phyloP scores from a whole-genome alignment of 2,888 invertebrate genomes.

The Idaea straminata region DNA sequence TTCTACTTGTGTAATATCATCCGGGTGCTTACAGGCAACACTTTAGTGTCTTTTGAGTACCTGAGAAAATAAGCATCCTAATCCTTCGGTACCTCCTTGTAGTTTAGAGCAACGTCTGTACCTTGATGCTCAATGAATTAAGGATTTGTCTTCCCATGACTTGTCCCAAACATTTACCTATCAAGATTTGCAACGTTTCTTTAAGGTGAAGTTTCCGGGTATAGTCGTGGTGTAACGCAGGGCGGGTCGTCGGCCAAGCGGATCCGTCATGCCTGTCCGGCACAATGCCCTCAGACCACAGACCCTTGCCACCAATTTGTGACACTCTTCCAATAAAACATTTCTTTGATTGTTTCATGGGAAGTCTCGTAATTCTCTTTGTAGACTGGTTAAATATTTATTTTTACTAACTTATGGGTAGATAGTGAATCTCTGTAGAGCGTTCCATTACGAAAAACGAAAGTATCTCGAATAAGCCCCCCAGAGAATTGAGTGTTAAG shows the following conservation, averaged over 20 bases:
- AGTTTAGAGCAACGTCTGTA: background rate
- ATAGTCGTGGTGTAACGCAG: conserved; percentile 36
- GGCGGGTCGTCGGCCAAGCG: conserved; percentile 60
- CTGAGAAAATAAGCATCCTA: too few relatives aligned
- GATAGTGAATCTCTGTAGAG: too few relatives aligned
- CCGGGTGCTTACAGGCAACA: too few relatives aligned
- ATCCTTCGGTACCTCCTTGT: too few relatives aligned
- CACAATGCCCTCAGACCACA: conserved; percentile 55
- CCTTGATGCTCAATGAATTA: background rate
- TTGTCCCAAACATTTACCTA: background rate
- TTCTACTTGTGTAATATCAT: too few relatives aligned
- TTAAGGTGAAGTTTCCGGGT: conserved; percentile 42
- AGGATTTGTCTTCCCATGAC: background rate
- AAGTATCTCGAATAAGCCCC: background rate
- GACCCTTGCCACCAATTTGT: conserved; percentile 36
- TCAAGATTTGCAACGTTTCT: background rate
- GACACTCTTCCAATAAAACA: conserved; percentile 8
- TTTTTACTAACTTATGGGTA: background rate
- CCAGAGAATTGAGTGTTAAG: background rate
- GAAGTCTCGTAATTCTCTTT: background rate
- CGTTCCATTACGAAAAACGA: background rate
- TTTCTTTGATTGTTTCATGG: background rate
- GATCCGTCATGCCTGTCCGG: conserved; percentile 63
- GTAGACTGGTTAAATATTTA: background rate
- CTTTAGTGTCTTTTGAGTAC: too few relatives aligned